Evolutionary conservation across 1,140 invertebrate genomes (phyloP), one percentile per base, ranked within the genome.

Genomic region (Pseudomyrmex sp.): DNA sequence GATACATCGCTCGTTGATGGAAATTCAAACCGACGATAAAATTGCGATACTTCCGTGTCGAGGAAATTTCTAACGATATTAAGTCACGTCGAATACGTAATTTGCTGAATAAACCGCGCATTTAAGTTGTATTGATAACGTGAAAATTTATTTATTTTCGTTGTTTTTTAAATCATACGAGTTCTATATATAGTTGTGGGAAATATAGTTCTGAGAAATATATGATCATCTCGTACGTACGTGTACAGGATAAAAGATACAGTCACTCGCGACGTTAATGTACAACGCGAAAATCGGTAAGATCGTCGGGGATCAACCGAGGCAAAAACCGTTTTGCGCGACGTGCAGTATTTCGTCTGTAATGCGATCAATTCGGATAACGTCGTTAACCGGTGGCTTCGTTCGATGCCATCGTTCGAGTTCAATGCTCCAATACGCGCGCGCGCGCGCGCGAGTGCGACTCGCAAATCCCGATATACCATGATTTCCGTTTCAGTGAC

Each of bases 401-500:
- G 56, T 59, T 23, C 35, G 35, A 58, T 52, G 66, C 44, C 66
- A 20, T 5, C 2, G 63, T 69, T 18, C 44, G 76, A 59, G 52
- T 79, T 80, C 54, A 59, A 50, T 26, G 66, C 66, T 72, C 54
- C 23, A 48, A 80, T 70, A 79, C 65, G 26, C 62, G 26, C 26
- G 26, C 26, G 26, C 26, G 35, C 35, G 35, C 35, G 35, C 35
- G 35, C 3, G 26, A 35, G 44, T 20, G 54, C 65, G 54, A 61
- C 35, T 79, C 63, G 10, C 66, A 59, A 80, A 80, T 59, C 65
- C 66, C 54, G 54, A 48, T 59, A 79, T 69, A 18, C 66, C 46
- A 80, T 80, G 66, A 59, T 72, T 79, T 80, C 66, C 66, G 66
- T 80, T 59, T 46, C 54, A 20, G 46, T 80, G 66, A 80, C 76